Conservation (phyloP, 2,888 invertebrate genomes). For the Hypsopygia costalis region DNA sequence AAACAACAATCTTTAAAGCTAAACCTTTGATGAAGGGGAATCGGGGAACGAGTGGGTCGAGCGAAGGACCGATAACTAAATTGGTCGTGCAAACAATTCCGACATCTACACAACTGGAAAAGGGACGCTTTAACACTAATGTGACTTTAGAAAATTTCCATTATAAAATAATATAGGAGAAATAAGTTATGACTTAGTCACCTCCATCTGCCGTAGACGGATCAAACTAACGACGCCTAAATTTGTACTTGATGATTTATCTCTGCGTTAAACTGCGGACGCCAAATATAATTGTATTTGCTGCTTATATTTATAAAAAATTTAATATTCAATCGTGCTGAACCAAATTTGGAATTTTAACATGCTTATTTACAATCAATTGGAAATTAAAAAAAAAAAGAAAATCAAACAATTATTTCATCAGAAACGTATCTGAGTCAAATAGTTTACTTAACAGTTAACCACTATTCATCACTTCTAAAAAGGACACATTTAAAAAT, state of each 20-base stretch:
- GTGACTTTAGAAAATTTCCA: conserved; percentile 39
- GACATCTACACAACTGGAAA: conserved; percentile 15
- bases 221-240: conserved; percentile 54
- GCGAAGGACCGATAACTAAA: conserved; percentile 57
- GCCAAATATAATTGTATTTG: conserved; percentile 55
- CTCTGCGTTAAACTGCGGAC: conserved; percentile 58
- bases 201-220: conserved; percentile 33
- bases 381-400: conserved; percentile 38
- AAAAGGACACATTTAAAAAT: conserved; percentile 60
- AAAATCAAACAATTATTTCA: conserved; percentile 14
- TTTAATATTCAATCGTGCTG: conserved; percentile 22
- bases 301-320: conserved; percentile 36
- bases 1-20: conserved; percentile 80
- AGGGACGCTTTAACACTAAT: conserved; percentile 54
- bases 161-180: conserved; percentile 28
- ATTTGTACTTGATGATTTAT: conserved; percentile 70
- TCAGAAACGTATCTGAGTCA: conserved; percentile 42
- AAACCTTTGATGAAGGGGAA: conserved; percentile 61
- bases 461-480: conserved; percentile 37
- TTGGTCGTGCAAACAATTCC: conserved; percentile 23
- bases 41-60: conserved; percentile 35
- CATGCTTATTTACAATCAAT: conserved; percentile 50
- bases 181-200: conserved; percentile 48
- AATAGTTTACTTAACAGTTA: conserved; percentile 51
- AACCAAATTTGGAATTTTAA: conserved; percentile 40